Evolutionary conservation across 2,113 vertebrate genomes (phyloP).

Genomic region (Microcebus griseorufus): DNA sequence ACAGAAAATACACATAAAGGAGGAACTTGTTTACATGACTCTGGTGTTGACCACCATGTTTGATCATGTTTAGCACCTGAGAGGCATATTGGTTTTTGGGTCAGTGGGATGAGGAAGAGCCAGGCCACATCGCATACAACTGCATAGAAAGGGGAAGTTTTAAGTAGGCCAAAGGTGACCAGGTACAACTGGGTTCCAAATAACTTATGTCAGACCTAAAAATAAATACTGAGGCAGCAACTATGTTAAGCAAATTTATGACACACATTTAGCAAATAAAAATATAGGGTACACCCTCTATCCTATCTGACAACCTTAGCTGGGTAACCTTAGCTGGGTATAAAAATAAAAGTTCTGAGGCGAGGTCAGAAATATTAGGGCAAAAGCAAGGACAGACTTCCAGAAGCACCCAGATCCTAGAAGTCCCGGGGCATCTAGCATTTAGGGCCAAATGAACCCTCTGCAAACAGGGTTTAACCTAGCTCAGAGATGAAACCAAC

Average conservation of each 20-base stretch:
- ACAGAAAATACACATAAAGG: neutral
- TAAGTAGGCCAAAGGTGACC: neutral
- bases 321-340: neutral
- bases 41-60: neutral
- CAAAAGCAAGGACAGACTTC: neutral
- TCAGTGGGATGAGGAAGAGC: neutral
- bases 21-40: neutral
- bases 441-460: neutral
- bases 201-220: neutral
- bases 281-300: neutral
- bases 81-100: neutral
- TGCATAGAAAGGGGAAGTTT: neutral
- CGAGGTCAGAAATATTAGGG: neutral
- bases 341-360: neutral
- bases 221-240: neutral
- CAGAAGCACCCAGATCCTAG: neutral
- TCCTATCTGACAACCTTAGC: neutral
- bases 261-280: neutral
- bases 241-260: neutral
- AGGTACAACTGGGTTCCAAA: neutral
- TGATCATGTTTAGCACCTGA: neutral
- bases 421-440: neutral
- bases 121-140: neutral
- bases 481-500: neutral
- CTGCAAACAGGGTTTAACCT: neutral